Conservation (phyloP, 2,797 vertebrate species). For the Acropternis orthonyx region DNA sequence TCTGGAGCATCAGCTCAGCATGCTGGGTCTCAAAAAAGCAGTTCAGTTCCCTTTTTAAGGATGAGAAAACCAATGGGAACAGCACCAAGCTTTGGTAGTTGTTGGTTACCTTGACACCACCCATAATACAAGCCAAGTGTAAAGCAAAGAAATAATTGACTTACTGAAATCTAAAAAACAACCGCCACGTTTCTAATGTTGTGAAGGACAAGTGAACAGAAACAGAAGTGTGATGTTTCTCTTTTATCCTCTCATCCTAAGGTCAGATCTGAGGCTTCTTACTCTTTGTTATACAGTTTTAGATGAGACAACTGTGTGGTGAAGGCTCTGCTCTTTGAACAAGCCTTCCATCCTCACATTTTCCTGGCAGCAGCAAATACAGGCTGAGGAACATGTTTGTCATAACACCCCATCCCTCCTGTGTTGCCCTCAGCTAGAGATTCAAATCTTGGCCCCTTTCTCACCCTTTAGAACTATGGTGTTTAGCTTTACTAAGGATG, state of each 20-base stretch:
- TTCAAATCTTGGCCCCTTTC: not conserved
- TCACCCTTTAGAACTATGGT: not conserved
- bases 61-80: not conserved
- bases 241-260: not conserved
- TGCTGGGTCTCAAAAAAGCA: not conserved
- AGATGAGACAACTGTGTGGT: not conserved
- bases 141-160: slow-evolving; percentile 33
- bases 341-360: not conserved
- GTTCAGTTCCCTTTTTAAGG: not conserved
- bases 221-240: slow-evolving; percentile 16
- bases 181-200: not conserved
- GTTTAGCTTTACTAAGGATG: not conserved
- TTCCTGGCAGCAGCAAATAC: not conserved
- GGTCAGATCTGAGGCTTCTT: not conserved
- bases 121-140: not conserved
- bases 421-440: not conserved
- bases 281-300: not conserved
- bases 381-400: not conserved
- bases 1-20: not conserved
- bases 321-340: not conserved
- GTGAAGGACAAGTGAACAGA: slow-evolving; percentile 13
- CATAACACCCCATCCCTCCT: not conserved
- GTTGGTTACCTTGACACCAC: not conserved
- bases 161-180: slow-evolving; percentile 13
- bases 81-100: not conserved